phyloP scores from a whole-genome alignment of 2,888 invertebrate genomes.

The Heliconius ethilla region DNA sequence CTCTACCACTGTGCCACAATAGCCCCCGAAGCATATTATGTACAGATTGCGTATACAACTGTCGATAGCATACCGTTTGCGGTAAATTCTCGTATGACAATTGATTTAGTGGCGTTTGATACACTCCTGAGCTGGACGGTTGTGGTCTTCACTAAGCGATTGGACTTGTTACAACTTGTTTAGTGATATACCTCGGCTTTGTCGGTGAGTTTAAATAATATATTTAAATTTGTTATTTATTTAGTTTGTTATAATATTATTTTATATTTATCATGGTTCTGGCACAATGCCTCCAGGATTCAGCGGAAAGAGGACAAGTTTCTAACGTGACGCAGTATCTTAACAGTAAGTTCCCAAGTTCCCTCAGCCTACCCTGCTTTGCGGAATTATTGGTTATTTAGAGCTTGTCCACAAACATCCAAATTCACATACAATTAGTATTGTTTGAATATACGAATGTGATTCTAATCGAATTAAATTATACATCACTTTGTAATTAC shows the following conservation, averaged over 20 bases:
- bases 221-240: neutral
- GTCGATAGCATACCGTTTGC: slow-evolving; percentile 30
- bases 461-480: slow-evolving; percentile 24
- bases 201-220: neutral
- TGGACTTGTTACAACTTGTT: neutral
- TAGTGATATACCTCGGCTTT: neutral
- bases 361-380: no score
- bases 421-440: neutral
- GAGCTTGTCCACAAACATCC: neutral
- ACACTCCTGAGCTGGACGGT: slow-evolving; percentile 21
- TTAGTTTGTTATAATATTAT: no score
- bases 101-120: slow-evolving; percentile 30
- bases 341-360: neutral
- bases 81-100: slow-evolving; percentile 33
- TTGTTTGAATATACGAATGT: slow-evolving; percentile 10
- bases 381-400: no score
- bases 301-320: no score
- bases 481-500: slow-evolving; percentile 19
- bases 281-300: no score
- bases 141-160: slow-evolving; percentile 22
- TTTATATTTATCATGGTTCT: no score
- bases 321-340: neutral
- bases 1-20: neutral
- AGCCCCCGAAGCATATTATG: neutral
- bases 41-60: neutral